A percentile compares a stretch with the other conserved stretches of the same genome.
Evolutionary conservation across 2,797 vertebrate species (phyloP).

Genomic region (Odontamblyopus rebecca): DNA sequence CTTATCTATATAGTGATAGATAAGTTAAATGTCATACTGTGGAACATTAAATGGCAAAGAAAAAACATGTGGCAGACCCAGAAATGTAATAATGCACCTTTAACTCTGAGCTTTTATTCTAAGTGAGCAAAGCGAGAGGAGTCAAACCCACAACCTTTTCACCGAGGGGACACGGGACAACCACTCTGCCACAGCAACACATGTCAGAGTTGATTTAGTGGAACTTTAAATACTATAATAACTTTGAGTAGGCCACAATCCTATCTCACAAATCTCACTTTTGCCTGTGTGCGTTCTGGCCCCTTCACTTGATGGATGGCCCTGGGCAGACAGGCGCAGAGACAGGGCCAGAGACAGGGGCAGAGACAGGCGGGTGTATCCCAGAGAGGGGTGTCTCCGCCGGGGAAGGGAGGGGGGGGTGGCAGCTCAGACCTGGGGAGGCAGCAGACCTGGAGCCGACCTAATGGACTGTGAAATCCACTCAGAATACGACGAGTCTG

Average conservation of each 20-base stretch:
- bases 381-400: conserved; percentile 73
- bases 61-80: too few species aligned
- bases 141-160: too few species aligned
- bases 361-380: conserved; percentile 57
- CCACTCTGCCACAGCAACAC: too few species aligned
- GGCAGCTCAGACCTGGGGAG: conserved; percentile 72
- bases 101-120: too few species aligned
- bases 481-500: conserved; percentile 37
- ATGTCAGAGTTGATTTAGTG: not conserved
- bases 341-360: conserved; percentile 53
- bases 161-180: too few species aligned
- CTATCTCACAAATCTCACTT: not conserved
- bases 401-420: conserved; percentile 60
- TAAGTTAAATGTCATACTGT: too few species aligned
- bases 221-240: not conserved
- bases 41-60: too few species aligned
- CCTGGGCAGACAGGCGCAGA: conserved; percentile 61
- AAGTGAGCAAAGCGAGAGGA: too few species aligned
- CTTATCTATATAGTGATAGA: too few species aligned
- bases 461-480: conserved; percentile 82
- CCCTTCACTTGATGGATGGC: not conserved
- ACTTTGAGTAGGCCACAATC: not conserved
- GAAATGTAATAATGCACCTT: too few species aligned
- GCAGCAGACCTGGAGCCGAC: conserved; percentile 76
- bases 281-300: not conserved